Evolutionary conservation across 2,888 invertebrate species (phyloP).

Genomic region (Patella pellucida): DNA sequence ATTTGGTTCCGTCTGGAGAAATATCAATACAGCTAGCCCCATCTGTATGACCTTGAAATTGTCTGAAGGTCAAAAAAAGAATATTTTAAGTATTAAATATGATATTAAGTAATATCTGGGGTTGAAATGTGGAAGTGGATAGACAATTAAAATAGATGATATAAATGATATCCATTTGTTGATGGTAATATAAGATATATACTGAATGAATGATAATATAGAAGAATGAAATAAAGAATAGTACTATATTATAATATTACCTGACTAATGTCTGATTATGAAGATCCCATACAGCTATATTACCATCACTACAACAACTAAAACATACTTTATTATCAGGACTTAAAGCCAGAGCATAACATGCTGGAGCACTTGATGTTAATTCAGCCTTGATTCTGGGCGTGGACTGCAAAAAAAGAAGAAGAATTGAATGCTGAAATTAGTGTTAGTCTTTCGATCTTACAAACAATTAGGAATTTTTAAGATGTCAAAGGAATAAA

Average conservation of each 20-base stretch:
- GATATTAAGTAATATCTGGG: too few species aligned
- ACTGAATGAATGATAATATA: too few species aligned
- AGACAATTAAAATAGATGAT: too few species aligned
- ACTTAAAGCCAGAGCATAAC: conserved; percentile 96
- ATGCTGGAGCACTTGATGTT: conserved; percentile 93
- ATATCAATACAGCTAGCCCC: conserved; percentile 97
- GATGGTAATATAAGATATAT: too few species aligned
- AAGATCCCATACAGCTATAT: conserved; percentile 96
- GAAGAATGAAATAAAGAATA: too few species aligned
- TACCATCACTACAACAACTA: conserved; percentile 97
- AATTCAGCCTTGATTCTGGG: conserved; percentile 94
- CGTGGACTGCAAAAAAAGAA: conserved; percentile 76
- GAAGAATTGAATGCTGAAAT: background rate
- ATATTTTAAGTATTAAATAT: background rate
- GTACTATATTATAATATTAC: conserved; percentile 40
- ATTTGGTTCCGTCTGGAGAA: conserved; percentile 86
- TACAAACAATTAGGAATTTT: too few species aligned
- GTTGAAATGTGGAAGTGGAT: too few species aligned
- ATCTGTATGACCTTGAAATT: conserved; percentile 87
- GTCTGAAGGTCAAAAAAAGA: conserved; percentile 48
- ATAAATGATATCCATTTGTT: too few species aligned
- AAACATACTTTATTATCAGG: conserved; percentile 97
- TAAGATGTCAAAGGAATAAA: too few species aligned
- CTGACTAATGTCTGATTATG: conserved; percentile 92
- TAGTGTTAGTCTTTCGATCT: too few species aligned